These are phyloP conservation scores for Catalaphyllia jardinei DNA, from an alignment of 64 coral and sea anemone genomes.

Conservation along the genomic window DNA sequence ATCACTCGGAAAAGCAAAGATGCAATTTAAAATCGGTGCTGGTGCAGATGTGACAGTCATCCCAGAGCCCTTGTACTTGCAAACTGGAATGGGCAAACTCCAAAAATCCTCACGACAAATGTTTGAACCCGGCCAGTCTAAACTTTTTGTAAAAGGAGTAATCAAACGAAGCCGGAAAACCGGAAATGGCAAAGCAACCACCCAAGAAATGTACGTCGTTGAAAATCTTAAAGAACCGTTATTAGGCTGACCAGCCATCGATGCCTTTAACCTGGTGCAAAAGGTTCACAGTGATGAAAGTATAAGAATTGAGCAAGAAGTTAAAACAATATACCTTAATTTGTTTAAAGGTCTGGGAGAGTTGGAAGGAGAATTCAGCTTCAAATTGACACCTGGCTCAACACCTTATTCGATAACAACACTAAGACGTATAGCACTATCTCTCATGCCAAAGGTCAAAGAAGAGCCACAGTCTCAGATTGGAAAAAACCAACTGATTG, in stretches of 20 bases:
- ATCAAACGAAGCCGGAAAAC: background rate
- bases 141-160: slow-evolving; percentile 37
- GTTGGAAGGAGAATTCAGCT: background rate
- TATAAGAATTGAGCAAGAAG: background rate
- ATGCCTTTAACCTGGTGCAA: slow-evolving; percentile 25
- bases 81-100: slow-evolving; percentile 34
- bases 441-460: slow-evolving; percentile 17
- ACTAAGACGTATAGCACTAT: slow-evolving; percentile 18
- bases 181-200: slow-evolving; percentile 4
- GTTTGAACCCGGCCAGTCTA: slow-evolving; percentile 42
- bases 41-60: slow-evolving; percentile 52
- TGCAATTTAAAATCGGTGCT: slow-evolving; percentile 47
- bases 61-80: slow-evolving; percentile 35
- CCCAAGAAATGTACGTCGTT: slow-evolving; percentile 42
- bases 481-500: slow-evolving; percentile 29
- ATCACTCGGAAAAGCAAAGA: background rate
- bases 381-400: slow-evolving; percentile 4
- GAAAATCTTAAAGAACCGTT: slow-evolving; percentile 30
- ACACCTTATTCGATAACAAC: slow-evolving; percentile 7
- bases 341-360: slow-evolving; percentile 46
- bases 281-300: background rate
- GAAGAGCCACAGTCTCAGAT: slow-evolving; percentile 9
- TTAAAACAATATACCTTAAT: background rate
- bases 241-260: slow-evolving; percentile 37
- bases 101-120: background rate